These are phyloP conservation scores for Ptychobarbus kaznakovi DNA, from an alignment of 2,797 vertebrate species.

Conservation along the genomic window DNA sequence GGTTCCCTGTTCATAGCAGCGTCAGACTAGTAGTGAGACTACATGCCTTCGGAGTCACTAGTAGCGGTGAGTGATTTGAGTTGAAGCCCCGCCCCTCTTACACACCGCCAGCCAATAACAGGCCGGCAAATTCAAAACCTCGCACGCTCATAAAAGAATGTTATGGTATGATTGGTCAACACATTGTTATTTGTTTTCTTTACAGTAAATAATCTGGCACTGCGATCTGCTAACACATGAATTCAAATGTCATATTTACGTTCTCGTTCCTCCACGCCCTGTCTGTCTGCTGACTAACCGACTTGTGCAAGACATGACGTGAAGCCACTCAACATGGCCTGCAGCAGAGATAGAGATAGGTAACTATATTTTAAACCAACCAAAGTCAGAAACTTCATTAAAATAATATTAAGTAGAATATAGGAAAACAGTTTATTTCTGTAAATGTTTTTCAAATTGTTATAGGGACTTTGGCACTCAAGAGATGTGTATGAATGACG, in stretches of 20 bases:
- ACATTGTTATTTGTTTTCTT: not conserved
- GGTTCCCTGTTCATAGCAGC: not conserved
- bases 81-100: constrained; percentile 3
- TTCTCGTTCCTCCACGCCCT: constrained; percentile 7
- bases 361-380: not conserved
- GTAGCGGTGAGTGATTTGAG: constrained; percentile 40
- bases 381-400: not conserved
- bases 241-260: not conserved
- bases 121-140: constrained; percentile 4
- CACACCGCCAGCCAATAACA: constrained; percentile 31
- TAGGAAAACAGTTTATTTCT: not conserved
- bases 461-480: not conserved
- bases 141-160: not conserved
- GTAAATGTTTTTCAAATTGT: not conserved
- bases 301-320: not conserved
- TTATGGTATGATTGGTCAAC: not conserved
- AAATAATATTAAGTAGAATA: not conserved
- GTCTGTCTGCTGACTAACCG: constrained; percentile 18
- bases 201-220: not conserved
- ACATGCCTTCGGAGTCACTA: not conserved
- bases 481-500: not conserved
- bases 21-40: not conserved
- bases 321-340: not conserved
- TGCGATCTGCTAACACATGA: not conserved
- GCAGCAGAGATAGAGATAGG: not conserved